Percentiles rank a stretch among this genome's conserved stretches.
Evolutionary conservation across 1,140 invertebrate genomes (phyloP).

Genomic region (Lasaia peninsularis): DNA sequence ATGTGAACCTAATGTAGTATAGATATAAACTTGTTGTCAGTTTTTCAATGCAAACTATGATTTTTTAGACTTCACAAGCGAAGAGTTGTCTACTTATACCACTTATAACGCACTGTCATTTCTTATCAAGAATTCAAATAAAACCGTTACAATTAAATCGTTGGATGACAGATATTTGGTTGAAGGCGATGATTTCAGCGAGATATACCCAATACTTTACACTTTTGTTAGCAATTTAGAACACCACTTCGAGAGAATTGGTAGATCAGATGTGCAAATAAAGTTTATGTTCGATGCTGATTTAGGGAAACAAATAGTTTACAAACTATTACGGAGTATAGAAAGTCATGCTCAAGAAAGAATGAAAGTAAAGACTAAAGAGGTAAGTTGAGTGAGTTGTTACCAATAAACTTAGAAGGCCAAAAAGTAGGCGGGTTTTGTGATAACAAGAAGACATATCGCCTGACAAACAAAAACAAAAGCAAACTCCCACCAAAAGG

Average conservation of each 20-base stretch:
- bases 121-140: constrained; percentile 42
- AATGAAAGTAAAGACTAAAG: constrained; percentile 41
- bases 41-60: constrained; percentile 15
- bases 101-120: constrained; percentile 36
- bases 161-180: constrained; percentile 36
- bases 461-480: too few relatives aligned
- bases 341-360: constrained; percentile 61
- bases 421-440: too few relatives aligned
- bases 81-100: constrained; percentile 37
- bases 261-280: constrained; percentile 35
- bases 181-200: constrained; percentile 47
- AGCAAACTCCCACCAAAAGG: too few relatives aligned
- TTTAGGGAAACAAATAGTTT: constrained; percentile 38
- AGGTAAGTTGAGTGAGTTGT: too few relatives aligned
- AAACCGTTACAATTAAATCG: constrained; percentile 41
- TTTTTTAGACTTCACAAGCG: constrained; percentile 48
- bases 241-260: constrained; percentile 35
- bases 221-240: constrained; percentile 40
- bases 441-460: too few relatives aligned
- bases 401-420: too few relatives aligned
- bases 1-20: too few relatives aligned
- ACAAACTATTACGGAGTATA: constrained; percentile 56
- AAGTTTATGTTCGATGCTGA: constrained; percentile 41
- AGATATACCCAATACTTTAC: constrained; percentile 46
- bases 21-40: too few relatives aligned